Conservation (phyloP, 2,113 vertebrate genomes). For the Empidonax traillii region DNA sequence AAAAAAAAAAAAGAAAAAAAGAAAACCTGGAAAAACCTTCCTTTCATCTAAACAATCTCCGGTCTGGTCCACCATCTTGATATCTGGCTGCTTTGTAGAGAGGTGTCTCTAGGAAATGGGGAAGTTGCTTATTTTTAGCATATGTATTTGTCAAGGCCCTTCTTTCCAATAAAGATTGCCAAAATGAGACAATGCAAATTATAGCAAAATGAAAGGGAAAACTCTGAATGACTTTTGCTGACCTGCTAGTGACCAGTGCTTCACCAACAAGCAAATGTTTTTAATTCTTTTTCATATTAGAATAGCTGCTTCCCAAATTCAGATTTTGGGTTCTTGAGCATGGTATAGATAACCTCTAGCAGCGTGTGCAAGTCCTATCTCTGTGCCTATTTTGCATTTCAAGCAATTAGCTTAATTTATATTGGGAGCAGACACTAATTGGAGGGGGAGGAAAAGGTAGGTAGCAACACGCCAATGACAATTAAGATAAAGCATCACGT, state of each 20-base stretch:
- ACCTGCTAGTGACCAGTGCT: not conserved
- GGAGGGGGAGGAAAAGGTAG: not conserved
- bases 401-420: not conserved
- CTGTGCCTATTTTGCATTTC: not conserved
- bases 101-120: not conserved
- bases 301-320: not conserved
- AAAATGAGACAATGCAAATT: not conserved
- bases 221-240: not conserved
- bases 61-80: fast-evolving
- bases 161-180: not conserved
- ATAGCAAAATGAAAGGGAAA: not conserved
- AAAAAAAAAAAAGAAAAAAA: not conserved
- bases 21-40: not conserved
- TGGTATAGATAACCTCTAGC: not conserved
- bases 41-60: not conserved
- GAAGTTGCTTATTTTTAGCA: not conserved
- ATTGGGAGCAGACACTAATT: not conserved
- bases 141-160: not conserved
- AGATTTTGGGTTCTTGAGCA: not conserved
- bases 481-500: not conserved
- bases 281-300: not conserved
- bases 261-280: not conserved
- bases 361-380: not conserved
- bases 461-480: not conserved
- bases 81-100: not conserved